Evolutionary conservation across 2,113 vertebrate species (phyloP), one percentile per base, ranked within the genome.

Genomic region (Cisticola juncidis): DNA sequence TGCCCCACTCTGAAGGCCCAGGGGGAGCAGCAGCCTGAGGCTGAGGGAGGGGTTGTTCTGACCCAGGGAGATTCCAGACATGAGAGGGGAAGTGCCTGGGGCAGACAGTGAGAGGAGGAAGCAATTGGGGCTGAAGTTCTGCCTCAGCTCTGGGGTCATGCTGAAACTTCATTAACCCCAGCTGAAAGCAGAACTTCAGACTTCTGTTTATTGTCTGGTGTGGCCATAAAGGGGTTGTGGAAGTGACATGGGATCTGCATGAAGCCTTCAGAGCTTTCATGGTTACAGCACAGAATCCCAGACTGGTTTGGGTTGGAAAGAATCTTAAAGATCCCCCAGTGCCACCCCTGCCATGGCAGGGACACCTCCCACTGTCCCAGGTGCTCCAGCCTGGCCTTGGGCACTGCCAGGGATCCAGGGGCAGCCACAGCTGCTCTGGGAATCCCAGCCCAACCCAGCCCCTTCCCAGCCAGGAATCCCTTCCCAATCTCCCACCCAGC

Each of bases 201-300:
- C 21, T 6, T n/a, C 2, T 5, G 3, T 28, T 87, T 1, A 4
- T 71, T 2, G 0, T 14, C 20, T 56, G 70, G 16, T 16, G 53
- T 9, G 61, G 70, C 66, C 6, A 1, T 8, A 4, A 26, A n/a
- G 48, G 20, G 57, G 1, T 2, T 5, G 57, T 54, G 68, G 76
- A 44, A 51, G n/a, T 4, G 45, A 29, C 73, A 9, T 0, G 45
- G 40, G 53, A 20, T 23, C 40, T 45, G 79, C 20, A 4, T 28
- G 16, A 8, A 58, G 25, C 26, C 66, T 45, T 16, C 42, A 48
- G 66, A 62, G n/a, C 22, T 47, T 31, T 44, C 36, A 5, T 50
- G 50, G 76, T 36, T 5, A 7, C 17, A 80, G 1, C 42, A 48
- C 40, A 44, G 25, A 57, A 18, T 80, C 48, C 48, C 65, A 31